phyloP scores from a whole-genome alignment of 2,113 vertebrate species.

The Hemiscyllium ocellatum region DNA sequence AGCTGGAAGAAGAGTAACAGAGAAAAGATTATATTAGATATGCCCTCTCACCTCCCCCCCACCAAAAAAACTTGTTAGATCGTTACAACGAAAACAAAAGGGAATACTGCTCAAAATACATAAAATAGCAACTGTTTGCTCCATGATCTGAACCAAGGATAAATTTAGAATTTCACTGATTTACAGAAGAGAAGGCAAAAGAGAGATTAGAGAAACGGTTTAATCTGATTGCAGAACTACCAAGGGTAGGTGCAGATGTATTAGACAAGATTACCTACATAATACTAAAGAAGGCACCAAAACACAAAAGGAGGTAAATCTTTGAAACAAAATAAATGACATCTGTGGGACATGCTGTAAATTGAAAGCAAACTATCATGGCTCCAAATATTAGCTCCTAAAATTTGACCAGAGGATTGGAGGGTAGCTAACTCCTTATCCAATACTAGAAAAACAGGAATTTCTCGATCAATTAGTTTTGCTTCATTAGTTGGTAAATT shows the following conservation, averaged over 20 bases:
- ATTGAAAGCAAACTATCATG: background rate
- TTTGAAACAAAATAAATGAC: background rate
- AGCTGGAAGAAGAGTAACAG: constrained; percentile 55
- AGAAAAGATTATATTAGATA: background rate
- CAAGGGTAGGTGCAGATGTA: background rate
- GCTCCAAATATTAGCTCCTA: background rate
- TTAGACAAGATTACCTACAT: background rate
- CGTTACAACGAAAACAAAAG: background rate
- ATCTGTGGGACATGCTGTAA: background rate
- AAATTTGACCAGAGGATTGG: background rate
- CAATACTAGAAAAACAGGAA: background rate
- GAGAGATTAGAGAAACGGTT: background rate
- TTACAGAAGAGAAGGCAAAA: background rate
- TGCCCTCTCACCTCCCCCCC: background rate
- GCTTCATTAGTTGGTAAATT: background rate
- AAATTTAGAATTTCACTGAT: background rate
- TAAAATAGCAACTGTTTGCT: background rate
- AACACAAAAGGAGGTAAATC: background rate
- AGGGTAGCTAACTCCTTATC: background rate
- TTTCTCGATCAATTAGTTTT: background rate
- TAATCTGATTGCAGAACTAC: background rate
- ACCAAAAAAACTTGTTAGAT: constrained; percentile 38
- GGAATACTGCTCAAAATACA: background rate
- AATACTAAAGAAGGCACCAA: background rate
- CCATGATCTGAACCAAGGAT: background rate